phyloP scores from a whole-genome alignment of 1,140 invertebrate species.

The Drosophila virilis region DNA sequence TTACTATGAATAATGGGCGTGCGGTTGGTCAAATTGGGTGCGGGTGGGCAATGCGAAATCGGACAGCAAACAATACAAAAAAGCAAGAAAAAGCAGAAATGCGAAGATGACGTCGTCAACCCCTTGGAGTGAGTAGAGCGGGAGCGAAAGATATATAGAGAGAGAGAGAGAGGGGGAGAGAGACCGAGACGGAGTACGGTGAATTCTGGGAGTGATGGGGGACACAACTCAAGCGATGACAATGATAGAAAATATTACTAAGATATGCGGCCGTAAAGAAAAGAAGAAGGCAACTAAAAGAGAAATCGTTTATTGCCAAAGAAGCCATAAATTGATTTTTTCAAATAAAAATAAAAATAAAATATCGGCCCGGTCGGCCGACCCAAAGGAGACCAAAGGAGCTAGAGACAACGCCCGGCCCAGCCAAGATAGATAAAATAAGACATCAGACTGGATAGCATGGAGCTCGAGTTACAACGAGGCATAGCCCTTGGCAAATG shows the following conservation, averaged over 20 bases:
- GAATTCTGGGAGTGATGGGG: background rate
- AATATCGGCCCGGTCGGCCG: slow-evolving; percentile 64
- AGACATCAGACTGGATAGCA: slow-evolving; percentile 47
- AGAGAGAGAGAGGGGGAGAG: background rate
- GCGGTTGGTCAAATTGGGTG: slow-evolving; percentile 48
- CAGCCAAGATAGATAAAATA: slow-evolving; percentile 64
- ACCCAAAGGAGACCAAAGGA: slow-evolving; percentile 6
- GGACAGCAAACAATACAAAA: slow-evolving; percentile 33
- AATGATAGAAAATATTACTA: slow-evolving; percentile 82
- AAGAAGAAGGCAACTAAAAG: slow-evolving; percentile 77
- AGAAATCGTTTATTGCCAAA: slow-evolving; percentile 82
- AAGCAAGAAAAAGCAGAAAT: background rate
- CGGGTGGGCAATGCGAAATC: slow-evolving; percentile 12
- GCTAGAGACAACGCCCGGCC: slow-evolving; percentile 11
- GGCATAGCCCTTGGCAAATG: slow-evolving; percentile 16
- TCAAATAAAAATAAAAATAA: slow-evolving; percentile 83
- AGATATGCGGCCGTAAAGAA: slow-evolving; percentile 79
- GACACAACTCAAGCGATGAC: slow-evolving; percentile 65
- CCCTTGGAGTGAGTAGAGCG: background rate
- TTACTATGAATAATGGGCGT: slow-evolving; percentile 69
- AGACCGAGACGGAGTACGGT: background rate
- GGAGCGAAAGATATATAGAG: background rate
- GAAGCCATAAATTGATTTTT: slow-evolving; percentile 81
- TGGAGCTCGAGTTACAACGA: slow-evolving; percentile 22
- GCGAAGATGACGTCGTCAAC: slow-evolving; percentile 32